Evolutionary conservation across 2,113 vertebrate genomes (phyloP), one percentile per base, ranked within the genome.

Genomic region (Hiodon alosoides): DNA sequence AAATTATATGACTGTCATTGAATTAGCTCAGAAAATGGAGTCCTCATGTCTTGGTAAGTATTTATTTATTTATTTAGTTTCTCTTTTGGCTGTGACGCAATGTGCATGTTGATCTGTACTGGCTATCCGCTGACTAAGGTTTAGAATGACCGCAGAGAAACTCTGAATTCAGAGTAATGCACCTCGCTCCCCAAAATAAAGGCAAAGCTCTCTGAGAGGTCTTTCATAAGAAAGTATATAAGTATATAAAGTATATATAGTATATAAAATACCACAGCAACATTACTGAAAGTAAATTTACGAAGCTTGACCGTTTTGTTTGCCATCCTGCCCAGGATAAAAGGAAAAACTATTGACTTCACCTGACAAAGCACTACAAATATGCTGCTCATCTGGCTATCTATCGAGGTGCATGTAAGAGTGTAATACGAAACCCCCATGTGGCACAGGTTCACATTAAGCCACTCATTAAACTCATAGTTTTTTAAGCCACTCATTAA

Each of bases 11-110:
- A 10, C 50, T 74, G 17, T 51, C 7, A 76, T 7, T 67, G 60
- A 71, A 67, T 74, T 51, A 13, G 87, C 83, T 72, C 55, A 84
- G 77, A 86, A 80, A 87, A 86, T 81, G 81, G 75, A 78, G 69
- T 60, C 75, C 71, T 85, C 31, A 31, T 31, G 31, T 31, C 31
- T 31, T 31, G 31, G 31, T 31, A 31, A 31, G 31, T 31, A 31
- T 31, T 31, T 31, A 31, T 31, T 31, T 31, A 31, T 31, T 31
- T 31, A 31, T 31, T 31, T 31, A 31, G 31, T 84, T 84, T 85
- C 77, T 70, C 69, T 11, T 80, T 79, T 73, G 60, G 67, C 58
- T 72, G 46, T 47, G 71, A 71, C 71, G 79, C 75, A 77, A 81
- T 79, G 75, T 75, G 57, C 71, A 77, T 74, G 69, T 67, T 61